phyloP scores from a whole-genome alignment of 2,888 invertebrate genomes.

The Hypercompe scribonia region DNA sequence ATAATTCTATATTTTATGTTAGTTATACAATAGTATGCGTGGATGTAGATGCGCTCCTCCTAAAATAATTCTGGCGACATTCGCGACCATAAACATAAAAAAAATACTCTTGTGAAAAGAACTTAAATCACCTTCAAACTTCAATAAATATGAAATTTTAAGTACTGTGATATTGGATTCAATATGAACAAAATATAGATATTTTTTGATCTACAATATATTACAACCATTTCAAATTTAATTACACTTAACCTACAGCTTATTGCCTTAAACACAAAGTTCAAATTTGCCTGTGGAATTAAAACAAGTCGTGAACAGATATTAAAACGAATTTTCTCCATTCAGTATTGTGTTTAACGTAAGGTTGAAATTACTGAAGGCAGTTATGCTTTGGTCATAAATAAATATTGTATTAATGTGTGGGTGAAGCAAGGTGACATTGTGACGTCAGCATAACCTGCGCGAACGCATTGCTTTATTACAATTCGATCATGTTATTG shows the following conservation, averaged over 20 bases:
- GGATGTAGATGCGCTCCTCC: no score
- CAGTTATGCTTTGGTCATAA: conserved; percentile 38
- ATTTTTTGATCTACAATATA: conserved; percentile 40
- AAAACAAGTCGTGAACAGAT: conserved; percentile 27
- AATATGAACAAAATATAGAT: conserved; percentile 34
- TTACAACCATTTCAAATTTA: conserved; percentile 17
- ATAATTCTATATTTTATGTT: no score
- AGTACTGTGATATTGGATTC: neutral
- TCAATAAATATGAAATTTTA: neutral
- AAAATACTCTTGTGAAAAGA: no score
- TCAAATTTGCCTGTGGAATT: conserved; percentile 15
- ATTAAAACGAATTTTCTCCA: conserved; percentile 18
- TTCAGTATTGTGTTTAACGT: neutral
- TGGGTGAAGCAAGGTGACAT: conserved; percentile 68
- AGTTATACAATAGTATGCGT: no score
- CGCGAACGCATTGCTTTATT: conserved; percentile 36
- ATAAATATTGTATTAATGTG: conserved; percentile 52
- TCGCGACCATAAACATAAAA: no score
- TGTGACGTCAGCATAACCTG: conserved; percentile 65
- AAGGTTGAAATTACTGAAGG: conserved; percentile 36
- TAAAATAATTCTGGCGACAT: no score
- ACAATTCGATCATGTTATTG: conserved; percentile 42
- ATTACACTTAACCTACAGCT: conserved; percentile 3
- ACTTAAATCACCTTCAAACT: neutral
- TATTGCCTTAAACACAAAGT: conserved; percentile 26